phyloP scores from a whole-genome alignment of 2,113 vertebrate species.

The Macrotis lagotis region DNA sequence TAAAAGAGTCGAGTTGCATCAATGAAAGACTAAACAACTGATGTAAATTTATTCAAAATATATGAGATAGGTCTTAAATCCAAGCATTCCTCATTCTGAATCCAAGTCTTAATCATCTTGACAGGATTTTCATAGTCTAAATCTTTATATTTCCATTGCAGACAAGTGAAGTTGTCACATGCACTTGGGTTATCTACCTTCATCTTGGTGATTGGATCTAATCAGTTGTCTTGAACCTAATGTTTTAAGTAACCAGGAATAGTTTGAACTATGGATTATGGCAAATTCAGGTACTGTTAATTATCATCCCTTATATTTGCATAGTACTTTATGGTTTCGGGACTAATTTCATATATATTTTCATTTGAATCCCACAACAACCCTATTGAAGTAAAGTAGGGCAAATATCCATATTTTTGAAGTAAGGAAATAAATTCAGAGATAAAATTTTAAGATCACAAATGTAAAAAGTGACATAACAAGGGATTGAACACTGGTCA shows the following conservation, averaged over 20 bases:
- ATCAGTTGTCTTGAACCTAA: constrained; percentile 45
- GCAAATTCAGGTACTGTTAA: constrained; percentile 50
- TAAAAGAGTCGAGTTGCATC: neutral
- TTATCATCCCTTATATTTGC: constrained; percentile 54
- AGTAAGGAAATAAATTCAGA: neutral
- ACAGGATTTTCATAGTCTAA: neutral
- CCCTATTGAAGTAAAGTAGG: neutral
- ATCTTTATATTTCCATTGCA: constrained; percentile 52
- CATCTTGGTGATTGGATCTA: neutral
- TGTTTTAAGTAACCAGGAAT: constrained; percentile 49
- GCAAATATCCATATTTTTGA: neutral
- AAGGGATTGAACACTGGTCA: neutral
- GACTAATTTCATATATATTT: neutral
- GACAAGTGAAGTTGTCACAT: constrained; percentile 51
- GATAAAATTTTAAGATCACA: neutral
- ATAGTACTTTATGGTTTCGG: neutral
- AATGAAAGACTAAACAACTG: neutral
- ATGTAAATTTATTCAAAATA: neutral
- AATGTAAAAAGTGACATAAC: neutral
- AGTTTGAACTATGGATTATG: constrained; percentile 55
- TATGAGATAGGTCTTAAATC: neutral
- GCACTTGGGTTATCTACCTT: constrained; percentile 39
- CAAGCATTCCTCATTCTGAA: neutral
- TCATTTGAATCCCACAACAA: neutral
- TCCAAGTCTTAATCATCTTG: neutral